phyloP scores from a whole-genome alignment of 2,888 invertebrate species.

The Drosophila meridionalis region DNA sequence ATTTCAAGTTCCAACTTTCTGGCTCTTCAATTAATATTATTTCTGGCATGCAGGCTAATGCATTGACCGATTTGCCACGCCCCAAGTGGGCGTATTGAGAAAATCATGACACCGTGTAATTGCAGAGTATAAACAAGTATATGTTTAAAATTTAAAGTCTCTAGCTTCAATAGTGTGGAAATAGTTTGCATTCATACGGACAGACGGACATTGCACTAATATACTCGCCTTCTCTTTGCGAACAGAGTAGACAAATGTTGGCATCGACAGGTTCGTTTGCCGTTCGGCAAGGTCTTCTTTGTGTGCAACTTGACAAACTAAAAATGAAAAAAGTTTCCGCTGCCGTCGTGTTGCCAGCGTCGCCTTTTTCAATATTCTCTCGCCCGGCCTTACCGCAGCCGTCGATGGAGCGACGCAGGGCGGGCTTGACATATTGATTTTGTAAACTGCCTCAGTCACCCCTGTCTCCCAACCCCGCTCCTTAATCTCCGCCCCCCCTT shows the following conservation, averaged over 20 bases:
- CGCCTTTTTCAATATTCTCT: conserved; percentile 76
- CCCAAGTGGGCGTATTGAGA: too few relatives aligned
- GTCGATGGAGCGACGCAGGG: conserved; percentile 41
- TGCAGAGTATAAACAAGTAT: too few relatives aligned
- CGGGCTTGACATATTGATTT: conserved; percentile 70
- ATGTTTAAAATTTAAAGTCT: too few relatives aligned
- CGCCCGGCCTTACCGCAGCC: conserved; percentile 49
- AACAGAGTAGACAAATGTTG: too few relatives aligned
- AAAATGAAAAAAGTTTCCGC: conserved; percentile 79
- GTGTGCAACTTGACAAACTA: conserved; percentile 80
- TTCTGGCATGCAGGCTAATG: too few relatives aligned
- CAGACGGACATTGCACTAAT: too few relatives aligned
- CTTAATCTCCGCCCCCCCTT: background rate
- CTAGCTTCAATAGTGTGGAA: too few relatives aligned
- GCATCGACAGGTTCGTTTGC: conserved; percentile 43
- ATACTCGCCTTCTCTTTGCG: too few relatives aligned
- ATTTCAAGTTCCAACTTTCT: too few relatives aligned
- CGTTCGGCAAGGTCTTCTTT: conserved; percentile 15
- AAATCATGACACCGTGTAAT: conserved; percentile 11
- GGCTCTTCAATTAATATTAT: too few relatives aligned
- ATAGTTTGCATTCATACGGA: too few relatives aligned
- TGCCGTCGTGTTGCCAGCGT: conserved; percentile 69
- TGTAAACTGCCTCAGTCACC: conserved; percentile 10
- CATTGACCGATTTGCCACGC: too few relatives aligned
- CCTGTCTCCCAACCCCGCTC: background rate